A percentile compares a stretch with the other conserved stretches of the same genome.
Conservation (phyloP, 2,113 vertebrate genomes). For the Eupsittula cactorum region DNA sequence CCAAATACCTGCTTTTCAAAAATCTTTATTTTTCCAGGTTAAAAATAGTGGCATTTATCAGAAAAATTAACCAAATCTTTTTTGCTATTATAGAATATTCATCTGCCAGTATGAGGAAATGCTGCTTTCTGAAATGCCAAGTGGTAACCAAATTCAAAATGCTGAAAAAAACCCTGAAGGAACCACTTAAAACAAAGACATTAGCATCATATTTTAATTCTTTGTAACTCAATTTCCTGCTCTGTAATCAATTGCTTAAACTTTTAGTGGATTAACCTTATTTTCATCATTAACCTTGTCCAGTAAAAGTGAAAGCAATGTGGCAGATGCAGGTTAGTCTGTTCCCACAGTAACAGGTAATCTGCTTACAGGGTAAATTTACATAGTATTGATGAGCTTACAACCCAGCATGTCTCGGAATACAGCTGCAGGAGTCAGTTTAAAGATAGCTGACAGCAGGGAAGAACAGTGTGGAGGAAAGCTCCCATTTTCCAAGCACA, state of each 20-base stretch:
- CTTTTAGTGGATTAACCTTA: not conserved
- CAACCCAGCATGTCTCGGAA: not conserved
- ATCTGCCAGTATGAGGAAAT: not conserved
- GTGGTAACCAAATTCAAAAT: not conserved
- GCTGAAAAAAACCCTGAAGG: not conserved
- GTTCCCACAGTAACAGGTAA: slow-evolving; percentile 15
- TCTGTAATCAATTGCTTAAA: not conserved
- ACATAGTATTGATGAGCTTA: not conserved
- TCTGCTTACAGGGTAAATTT: not conserved
- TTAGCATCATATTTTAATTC: not conserved
- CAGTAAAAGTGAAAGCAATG: slow-evolving; percentile 6
- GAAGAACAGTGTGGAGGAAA: not conserved
- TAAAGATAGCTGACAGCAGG: not conserved
- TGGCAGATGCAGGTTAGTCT: not conserved
- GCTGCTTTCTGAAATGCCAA: not conserved
- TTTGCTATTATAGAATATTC: not conserved
- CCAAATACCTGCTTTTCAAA: not conserved
- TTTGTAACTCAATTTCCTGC: not conserved
- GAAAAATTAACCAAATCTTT: not conserved
- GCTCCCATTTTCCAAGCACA: not conserved
- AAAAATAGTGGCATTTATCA: not conserved
- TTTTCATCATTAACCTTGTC: not conserved
- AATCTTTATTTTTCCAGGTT: not conserved
- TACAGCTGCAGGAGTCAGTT: not conserved
- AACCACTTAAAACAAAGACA: not conserved